Conservation (phyloP, 1,140 invertebrate genomes). For the Spodoptera frugiperda region DNA sequence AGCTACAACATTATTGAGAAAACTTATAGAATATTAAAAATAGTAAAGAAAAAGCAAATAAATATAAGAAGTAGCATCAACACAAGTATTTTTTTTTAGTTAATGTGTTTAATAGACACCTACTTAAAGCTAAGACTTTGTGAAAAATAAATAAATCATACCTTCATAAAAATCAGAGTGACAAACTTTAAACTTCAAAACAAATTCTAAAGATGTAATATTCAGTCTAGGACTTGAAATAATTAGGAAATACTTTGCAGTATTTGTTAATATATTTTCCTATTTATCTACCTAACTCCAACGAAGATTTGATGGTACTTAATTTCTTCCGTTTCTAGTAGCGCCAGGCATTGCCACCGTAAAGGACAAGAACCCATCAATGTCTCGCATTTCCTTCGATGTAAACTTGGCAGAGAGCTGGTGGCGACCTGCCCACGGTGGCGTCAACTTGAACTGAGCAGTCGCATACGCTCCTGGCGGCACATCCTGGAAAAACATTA, state of each 20-base stretch:
- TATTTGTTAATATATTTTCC: not conserved
- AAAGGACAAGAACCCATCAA: constrained; percentile 92
- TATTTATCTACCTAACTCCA: not conserved
- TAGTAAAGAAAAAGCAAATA: not conserved
- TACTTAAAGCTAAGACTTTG: not conserved
- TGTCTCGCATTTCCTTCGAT: constrained; percentile 93
- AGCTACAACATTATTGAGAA: not conserved
- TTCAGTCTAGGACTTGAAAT: not conserved
- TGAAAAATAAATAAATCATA: too few relatives aligned
- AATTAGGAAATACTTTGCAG: not conserved
- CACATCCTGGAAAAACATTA: constrained; percentile 80
- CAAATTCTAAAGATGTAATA: too few relatives aligned
- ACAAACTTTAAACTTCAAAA: too few relatives aligned
- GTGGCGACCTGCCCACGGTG: constrained; percentile 90
- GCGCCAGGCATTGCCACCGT: constrained; percentile 66
- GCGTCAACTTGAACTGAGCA: constrained; percentile 90
- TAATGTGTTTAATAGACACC: not conserved
- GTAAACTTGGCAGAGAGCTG: constrained; percentile 93
- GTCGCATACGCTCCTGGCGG: constrained; percentile 88
- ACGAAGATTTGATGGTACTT: constrained; percentile 58
- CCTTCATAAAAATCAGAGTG: too few relatives aligned
- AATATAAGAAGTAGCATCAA: not conserved
- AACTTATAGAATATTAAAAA: not conserved
- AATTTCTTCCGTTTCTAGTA: constrained; percentile 69
- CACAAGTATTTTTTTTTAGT: too few relatives aligned